Evolutionary conservation across 2,888 invertebrate species (phyloP).

Genomic region (Zonitis immaculata): DNA sequence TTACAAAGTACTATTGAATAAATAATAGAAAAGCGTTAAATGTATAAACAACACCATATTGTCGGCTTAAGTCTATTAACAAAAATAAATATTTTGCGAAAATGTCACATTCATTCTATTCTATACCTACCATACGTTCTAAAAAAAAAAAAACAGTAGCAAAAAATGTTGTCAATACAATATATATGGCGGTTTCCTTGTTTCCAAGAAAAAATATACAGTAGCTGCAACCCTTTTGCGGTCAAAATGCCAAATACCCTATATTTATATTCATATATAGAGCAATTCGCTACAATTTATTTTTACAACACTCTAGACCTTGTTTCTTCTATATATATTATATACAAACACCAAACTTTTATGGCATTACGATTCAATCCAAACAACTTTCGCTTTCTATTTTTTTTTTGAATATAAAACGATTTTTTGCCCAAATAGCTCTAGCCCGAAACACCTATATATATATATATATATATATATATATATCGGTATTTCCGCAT

Average conservation of each 20-base stretch:
- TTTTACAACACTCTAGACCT: constrained; percentile 28
- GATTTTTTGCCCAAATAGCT: constrained; percentile 9
- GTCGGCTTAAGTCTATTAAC: constrained; percentile 1
- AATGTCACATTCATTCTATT: neutral
- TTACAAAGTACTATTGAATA: constrained; percentile 7
- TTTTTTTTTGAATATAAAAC: neutral
- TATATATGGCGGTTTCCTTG: neutral
- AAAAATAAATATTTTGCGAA: constrained; percentile 16
- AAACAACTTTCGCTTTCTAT: constrained; percentile 36
- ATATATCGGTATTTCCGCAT: constrained; percentile 21
- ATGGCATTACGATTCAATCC: constrained; percentile 25
- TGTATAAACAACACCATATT: constrained; percentile 17
- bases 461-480: no score
- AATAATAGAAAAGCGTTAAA: constrained; percentile 13
- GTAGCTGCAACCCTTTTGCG: constrained; percentile 36
- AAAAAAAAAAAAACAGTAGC: constrained; percentile 9
- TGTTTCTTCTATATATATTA: constrained; percentile 18
- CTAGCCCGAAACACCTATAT: constrained; percentile 6
- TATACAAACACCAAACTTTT: constrained; percentile 28
- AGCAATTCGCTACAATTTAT: constrained; percentile 30
- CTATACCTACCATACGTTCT: no score
- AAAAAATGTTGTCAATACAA: constrained; percentile 20
- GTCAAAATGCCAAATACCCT: constrained; percentile 32
- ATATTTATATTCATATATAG: constrained; percentile 29
- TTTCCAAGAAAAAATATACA: constrained; percentile 29